Evolutionary conservation across 1,140 invertebrate species (phyloP), one percentile per base, ranked within the genome.

Genomic region (Caenorhabditis briggsae): DNA sequence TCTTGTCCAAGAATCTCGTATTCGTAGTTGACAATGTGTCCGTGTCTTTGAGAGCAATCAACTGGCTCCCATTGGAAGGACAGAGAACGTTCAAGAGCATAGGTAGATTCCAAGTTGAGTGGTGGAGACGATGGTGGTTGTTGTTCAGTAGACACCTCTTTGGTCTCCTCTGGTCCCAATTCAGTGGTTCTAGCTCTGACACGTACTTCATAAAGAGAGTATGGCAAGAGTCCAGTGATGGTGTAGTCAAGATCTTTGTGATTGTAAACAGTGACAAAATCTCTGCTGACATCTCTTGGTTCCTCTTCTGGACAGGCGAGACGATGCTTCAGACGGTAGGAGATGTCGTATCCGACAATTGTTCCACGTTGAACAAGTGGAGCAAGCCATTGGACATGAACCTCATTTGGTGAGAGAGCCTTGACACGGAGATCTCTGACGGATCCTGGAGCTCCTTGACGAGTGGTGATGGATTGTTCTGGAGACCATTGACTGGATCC

Each of bases 211-310:
- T 92, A 92, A 11, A 92, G 89, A 12, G 92, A 92, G 70, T 92
- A 90, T 23, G 91, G 91, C 14, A 92, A 84, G 33, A 92, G 89
- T 16, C 91, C 91, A 41, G 92, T 92, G 20, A 92, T 87, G 6
- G 89, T 92, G 89, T 92, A 92, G 23, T 92, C 91, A 6, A 91
- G 84, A 86, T 92, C 91, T 61, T 92, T 92, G 91, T 92, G 91
- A 74, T 92, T 92, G 88, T 92, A 92, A 41, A 92, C 88, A 33
- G 91, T 92, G 12, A 92, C 91, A 82, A 90, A 92, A 64, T 92
- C 91, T 43, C 91, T 89, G 70, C 91, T 92, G 18, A 92, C 91
- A 82, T 92, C 91, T 48, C 91, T 88, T 59, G 91, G 91, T 50
- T 92, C 92, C 84, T 92, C 91, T 46, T 92, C 92, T 20, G 90